phyloP scores from a whole-genome alignment of 2,888 invertebrate genomes.

The Drosophila gaucha region DNA sequence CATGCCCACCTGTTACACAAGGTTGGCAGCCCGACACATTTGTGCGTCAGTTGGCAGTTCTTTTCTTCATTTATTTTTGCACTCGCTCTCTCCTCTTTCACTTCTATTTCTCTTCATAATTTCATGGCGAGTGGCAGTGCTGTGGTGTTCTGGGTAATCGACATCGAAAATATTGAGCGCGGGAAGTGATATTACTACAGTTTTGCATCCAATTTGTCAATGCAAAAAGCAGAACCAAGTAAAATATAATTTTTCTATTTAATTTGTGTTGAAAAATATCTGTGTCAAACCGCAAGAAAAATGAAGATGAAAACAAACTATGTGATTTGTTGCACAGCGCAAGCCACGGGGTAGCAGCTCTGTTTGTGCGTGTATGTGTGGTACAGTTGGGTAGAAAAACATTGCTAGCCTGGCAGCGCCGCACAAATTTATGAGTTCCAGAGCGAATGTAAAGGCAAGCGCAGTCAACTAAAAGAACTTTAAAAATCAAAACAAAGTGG shows the following conservation, averaged over 20 bases:
- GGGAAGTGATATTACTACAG: constrained; percentile 58
- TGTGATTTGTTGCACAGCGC: constrained; percentile 40
- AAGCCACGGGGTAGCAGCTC: constrained; percentile 63
- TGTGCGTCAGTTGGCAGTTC: constrained; percentile 37
- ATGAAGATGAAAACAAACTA: constrained; percentile 21
- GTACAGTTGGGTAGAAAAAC: constrained; percentile 78
- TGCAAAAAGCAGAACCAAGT: constrained; percentile 39
- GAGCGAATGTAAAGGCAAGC: constrained; percentile 23
- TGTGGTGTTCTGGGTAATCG: constrained; percentile 46
- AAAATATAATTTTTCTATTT: constrained; percentile 17
- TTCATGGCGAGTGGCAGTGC: constrained; percentile 55
- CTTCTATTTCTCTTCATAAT: constrained; percentile 40
- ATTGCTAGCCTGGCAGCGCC: constrained; percentile 61
- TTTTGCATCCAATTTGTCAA: constrained; percentile 37
- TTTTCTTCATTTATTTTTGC: constrained; percentile 21
- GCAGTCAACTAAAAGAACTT: constrained; percentile 9
- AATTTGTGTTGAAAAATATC: constrained; percentile 6
- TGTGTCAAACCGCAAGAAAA: constrained; percentile 8
- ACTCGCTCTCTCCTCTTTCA: constrained; percentile 43
- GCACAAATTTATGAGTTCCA: constrained; percentile 39
- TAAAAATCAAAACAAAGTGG: constrained; percentile 30
- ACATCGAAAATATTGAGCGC: constrained; percentile 64
- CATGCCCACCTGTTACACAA: constrained; percentile 45
- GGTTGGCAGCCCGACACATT: constrained; percentile 40
- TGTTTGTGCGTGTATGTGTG: constrained; percentile 65